phyloP scores from a whole-genome alignment of 2,113 vertebrate genomes.

The Podiceps cristatus region DNA sequence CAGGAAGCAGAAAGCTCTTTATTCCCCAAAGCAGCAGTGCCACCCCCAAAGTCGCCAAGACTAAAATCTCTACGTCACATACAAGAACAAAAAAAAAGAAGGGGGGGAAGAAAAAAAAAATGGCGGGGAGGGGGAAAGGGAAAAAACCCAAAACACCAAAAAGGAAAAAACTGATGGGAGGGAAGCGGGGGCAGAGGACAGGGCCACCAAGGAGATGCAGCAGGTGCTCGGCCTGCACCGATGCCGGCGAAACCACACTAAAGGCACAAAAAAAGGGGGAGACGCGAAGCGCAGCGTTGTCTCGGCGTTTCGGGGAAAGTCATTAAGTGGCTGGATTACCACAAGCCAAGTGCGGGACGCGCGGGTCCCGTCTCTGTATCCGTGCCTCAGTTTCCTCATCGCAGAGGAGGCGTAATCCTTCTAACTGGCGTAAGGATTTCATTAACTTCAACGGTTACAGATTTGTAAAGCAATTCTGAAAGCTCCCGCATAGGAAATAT shows the following conservation, averaged over 20 bases:
- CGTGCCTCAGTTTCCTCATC: not conserved
- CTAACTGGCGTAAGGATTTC: not conserved
- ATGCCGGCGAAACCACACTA: rapidly evolving
- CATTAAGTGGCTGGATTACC: rapidly evolving
- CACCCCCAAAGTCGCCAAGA: not conserved
- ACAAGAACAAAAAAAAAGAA: too few species aligned
- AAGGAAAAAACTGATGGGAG: not conserved
- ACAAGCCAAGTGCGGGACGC: not conserved
- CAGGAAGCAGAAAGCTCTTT: conserved; percentile 1
- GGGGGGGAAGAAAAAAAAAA: too few species aligned
- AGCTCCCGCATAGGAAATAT: not conserved
- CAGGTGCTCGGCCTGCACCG: not conserved
- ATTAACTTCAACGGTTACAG: not conserved
- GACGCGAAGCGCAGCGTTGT: rapidly evolving
- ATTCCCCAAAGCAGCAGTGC: not conserved
- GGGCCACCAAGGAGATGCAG: not conserved
- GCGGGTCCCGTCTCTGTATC: rapidly evolving
- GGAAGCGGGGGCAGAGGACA: not conserved
- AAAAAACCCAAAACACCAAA: too few species aligned
- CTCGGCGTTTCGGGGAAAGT: not conserved
- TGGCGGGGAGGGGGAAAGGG: not conserved
- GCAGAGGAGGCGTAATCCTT: not conserved
- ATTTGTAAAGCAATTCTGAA: conserved; percentile 42
- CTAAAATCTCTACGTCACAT: not conserved
- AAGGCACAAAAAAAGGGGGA: not conserved